These are phyloP conservation scores for Palythoa heliodiscus DNA, from an alignment of 92 coral and sea anemone species.

Conservation along the genomic window DNA sequence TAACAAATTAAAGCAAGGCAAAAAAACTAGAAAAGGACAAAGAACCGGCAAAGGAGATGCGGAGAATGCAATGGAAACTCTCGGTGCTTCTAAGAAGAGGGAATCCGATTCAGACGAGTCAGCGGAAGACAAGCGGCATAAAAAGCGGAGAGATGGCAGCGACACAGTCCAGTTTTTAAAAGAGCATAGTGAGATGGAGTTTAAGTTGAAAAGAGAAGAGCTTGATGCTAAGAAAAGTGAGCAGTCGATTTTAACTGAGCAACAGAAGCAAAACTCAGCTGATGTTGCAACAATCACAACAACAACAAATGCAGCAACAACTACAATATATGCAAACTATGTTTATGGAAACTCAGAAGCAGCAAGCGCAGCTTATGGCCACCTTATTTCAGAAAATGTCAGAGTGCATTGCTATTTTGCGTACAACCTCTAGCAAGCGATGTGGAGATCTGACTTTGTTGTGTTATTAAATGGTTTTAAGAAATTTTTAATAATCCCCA, in stretches of 20 bases:
- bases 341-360: conserved; percentile 56
- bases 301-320: conserved; percentile 58
- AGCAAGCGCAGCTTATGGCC: conserved; percentile 60
- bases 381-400: conserved; percentile 52
- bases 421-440: conserved; percentile 40
- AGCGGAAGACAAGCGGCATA: conserved; percentile 35
- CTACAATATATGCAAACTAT: conserved; percentile 47
- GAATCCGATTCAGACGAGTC: conserved; percentile 45
- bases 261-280: conserved; percentile 48
- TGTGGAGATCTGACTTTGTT: conserved; percentile 51
- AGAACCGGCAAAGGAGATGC: conserved; percentile 52
- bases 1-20: conserved; percentile 52
- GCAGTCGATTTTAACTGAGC: conserved; percentile 45
- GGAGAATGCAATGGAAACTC: conserved; percentile 49
- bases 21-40: conserved; percentile 51
- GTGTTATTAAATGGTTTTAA: conserved; percentile 44
- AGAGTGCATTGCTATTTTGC: conserved; percentile 41
- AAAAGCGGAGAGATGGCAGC: conserved; percentile 50
- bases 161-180: conserved; percentile 46
- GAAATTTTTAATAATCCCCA: too few relatives aligned
- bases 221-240: conserved; percentile 48
- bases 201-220: conserved; percentile 44
- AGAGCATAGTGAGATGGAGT: conserved; percentile 48
- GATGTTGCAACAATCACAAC: conserved; percentile 49
- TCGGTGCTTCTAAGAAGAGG: conserved; percentile 51